Conservation (phyloP, 1,140 invertebrate species). For the Cydia amplana region DNA sequence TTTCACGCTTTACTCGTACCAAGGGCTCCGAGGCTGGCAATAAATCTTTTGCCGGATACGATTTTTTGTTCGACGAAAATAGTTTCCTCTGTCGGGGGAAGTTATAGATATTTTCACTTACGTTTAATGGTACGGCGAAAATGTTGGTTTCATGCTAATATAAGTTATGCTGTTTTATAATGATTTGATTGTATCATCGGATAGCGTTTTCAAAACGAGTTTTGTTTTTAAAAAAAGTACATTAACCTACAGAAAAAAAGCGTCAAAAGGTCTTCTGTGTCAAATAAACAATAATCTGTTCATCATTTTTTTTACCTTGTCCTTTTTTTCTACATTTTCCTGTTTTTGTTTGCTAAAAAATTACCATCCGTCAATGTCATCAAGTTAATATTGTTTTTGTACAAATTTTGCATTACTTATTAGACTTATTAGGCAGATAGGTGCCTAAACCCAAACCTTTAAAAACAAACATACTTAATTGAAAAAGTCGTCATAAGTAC, state of each 20-base stretch:
- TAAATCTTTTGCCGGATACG: slow-evolving; percentile 73
- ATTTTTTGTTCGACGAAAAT: slow-evolving; percentile 75
- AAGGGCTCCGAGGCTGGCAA: slow-evolving; percentile 50
- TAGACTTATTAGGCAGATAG: neutral
- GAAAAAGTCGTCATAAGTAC: too few relatives aligned
- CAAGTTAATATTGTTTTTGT: neutral
- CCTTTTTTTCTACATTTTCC: neutral
- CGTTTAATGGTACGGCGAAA: slow-evolving; percentile 35
- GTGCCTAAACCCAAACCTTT: neutral
- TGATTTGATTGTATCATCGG: neutral
- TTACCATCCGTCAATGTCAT: slow-evolving; percentile 2
- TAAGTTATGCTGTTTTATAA: neutral
- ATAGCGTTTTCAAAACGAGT: neutral
- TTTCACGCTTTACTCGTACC: slow-evolving; percentile 70
- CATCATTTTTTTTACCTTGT: neutral
- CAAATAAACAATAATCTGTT: neutral
- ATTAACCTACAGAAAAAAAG: too few relatives aligned
- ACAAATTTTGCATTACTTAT: neutral
- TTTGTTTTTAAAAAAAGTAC: too few relatives aligned
- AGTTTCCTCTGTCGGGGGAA: slow-evolving; percentile 66
- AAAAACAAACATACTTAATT: neutral
- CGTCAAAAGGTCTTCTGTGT: too few relatives aligned
- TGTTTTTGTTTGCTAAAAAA: too few relatives aligned
- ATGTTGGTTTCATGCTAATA: slow-evolving; percentile 28
- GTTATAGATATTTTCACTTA: slow-evolving; percentile 47